phyloP scores from a whole-genome alignment of 2,113 vertebrate genomes.

The Vimba vimba region DNA sequence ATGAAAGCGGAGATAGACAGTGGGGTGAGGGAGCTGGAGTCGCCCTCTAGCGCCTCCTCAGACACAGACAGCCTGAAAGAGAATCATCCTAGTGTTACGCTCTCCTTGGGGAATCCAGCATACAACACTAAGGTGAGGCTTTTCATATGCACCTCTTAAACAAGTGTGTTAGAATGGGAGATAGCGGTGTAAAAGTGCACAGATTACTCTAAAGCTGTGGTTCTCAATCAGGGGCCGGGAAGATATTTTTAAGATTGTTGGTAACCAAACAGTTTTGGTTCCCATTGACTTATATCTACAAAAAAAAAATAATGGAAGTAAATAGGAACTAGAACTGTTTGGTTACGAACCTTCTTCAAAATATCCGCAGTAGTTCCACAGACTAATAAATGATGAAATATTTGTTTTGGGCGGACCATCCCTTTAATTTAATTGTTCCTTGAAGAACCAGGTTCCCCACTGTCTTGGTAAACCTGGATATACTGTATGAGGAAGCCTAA shows the following conservation, averaged over 20 bases:
- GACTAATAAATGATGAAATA: neutral
- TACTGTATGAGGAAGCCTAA: neutral
- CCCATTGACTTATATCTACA: neutral
- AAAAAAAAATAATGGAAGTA: neutral
- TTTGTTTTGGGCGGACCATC: neutral
- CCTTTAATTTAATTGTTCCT: neutral
- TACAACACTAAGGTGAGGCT: constrained; percentile 46
- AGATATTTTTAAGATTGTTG: neutral
- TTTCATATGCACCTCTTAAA: neutral
- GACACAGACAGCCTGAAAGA: constrained; percentile 69
- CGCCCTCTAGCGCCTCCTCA: constrained; percentile 59
- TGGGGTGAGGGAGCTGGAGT: constrained; percentile 65
- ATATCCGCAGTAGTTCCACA: neutral
- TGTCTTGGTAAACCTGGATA: neutral
- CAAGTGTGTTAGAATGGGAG: neutral
- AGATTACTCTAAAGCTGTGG: neutral
- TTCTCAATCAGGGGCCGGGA: neutral
- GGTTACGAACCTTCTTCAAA: neutral
- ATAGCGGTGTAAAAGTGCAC: neutral
- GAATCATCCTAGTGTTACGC: constrained; percentile 59
- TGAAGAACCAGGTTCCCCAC: neutral
- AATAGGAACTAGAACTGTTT: neutral
- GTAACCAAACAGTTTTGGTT: neutral
- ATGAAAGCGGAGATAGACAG: constrained; percentile 75
- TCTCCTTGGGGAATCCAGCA: constrained; percentile 11